Base-by-base conservation (phyloP, 1,140 invertebrate genomes). In the Calliphora vicina region DNA sequence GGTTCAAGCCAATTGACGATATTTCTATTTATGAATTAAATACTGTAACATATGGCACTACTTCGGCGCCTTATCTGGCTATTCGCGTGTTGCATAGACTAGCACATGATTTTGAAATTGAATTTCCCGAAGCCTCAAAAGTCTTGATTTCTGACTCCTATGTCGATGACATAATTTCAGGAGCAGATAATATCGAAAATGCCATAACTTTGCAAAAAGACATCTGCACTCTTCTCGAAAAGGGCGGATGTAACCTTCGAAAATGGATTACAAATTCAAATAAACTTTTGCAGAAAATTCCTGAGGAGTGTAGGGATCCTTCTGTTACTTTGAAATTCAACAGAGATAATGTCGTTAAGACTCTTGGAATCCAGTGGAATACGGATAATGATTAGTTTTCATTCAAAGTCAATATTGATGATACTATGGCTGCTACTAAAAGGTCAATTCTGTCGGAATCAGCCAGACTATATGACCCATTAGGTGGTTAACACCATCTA, bases 401-500 rank as follows among this genome's bases (percentile, higher is more conserved):
- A 25, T 71, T 71, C 12, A n/a, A 12, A 23, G 61, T 71, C 6
- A 71, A 71, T 9, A n/a, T 71, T 71, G n/a, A 20, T n/a, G 81
- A 81, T 23, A 87, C 84, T 74, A 71, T 80, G 29, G 84, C 85
- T 43, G 26, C 78, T 50, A 26, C 43, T 17, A 85, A 87, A 23
- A 17, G 15, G 83, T 50, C 74, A 72, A 42, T 50, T 6, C 84
- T 72, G 87, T 89, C 83, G 8, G 74, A 74, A 61, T 83, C 86
- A 6, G 73, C 80, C 17, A 85, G 83, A 84, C 84, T 87, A 12
- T 87, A 86, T 84, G 87, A 89, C 67, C 86, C 87, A 0, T 50
- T 88, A 61, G 88, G 89, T 82, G 87, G 23, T 80, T 87, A 26
- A 84, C 84, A 72, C 88, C 87, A 5, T 84, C 86, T 13, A 82